Evolutionary conservation across 1,140 invertebrate species (phyloP), one percentile per base, ranked within the genome.

Genomic region (Pentalonia nigronervosa): DNA sequence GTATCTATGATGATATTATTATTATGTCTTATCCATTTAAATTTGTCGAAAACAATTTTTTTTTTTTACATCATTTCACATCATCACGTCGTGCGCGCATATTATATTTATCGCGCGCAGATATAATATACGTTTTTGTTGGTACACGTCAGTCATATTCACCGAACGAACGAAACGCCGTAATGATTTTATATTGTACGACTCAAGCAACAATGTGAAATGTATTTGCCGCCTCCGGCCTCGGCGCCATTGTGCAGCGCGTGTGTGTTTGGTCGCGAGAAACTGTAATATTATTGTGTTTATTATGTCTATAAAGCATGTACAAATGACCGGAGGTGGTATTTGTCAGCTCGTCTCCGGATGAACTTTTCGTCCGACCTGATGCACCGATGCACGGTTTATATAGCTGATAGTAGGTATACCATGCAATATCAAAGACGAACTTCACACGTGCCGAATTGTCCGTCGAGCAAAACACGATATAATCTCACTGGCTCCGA

Each of bases 231-330:
- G 20, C 48, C 36, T 41, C 41, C 30, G 86, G 48, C 50, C 87
- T 36, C 48, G 50, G n/a, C 48, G 47, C 45, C 30, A 47, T 87
- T 87, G 84, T n/a, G 34, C 25, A 47, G 30, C 60, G 30, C 30
- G 60, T 25, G 25, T 25, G 25, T 89, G 50, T 56, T 89, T 48
- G 87, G 21, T 36, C 48, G 50, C n/a, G 30, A 56, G 9, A 89
- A 89, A 89, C 48, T 67, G 60, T 45, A 84, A 84, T 84, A 84
- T 83, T 67, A 67, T 67, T 67, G 14, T n/a, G 60, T 67, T 67
- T 67, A 67, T 67, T 67, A 30, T 67, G 60, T 67, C 60, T 30
- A n/a, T n/a, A n/a, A 14, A n/a, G 60, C 60, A 67, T n/a, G 11
- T 4, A 67, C 60, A 67, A 3, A 67, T 9, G 14, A 67, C 60